Evolutionary conservation across 2,797 vertebrate genomes (phyloP), one percentile per base, ranked within the genome.

Genomic region (Parambassis ranga): DNA sequence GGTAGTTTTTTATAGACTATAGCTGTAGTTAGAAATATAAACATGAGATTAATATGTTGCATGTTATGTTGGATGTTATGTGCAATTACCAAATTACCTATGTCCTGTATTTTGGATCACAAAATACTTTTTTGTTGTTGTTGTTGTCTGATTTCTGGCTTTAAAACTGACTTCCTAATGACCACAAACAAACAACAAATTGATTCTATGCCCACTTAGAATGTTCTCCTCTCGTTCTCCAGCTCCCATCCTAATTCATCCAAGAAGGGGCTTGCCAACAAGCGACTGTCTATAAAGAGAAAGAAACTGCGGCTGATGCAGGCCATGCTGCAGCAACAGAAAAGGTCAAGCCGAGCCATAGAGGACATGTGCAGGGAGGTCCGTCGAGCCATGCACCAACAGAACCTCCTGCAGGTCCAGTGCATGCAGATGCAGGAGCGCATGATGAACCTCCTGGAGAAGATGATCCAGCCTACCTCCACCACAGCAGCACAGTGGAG

Each of bases 391-490:
- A 88, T 99, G 87, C 95, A 98, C 74, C 98, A 98, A 81, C 97
- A 99, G 87, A 96, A 96, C 89, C 91, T 98, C 64, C 92, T 98
- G 43, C 96, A 98, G 90, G 94, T 97, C 67, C 97, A 99, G 88
- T 95, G 95, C 76, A 90, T 98, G 71, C 96, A 98, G 89, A 91
- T 99, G 37, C 98, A 99, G 85, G 96, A 98, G 48, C 93, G 96
- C 36, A 98, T 98, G 96, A 98, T 98, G 96, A 97, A 96, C 85
- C 93, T 98, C 47, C 88, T 99, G 59, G 98, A 98, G 89, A 97
- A 95, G 86, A 94, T 99, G 93, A 92, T 98, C 18, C 93, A 93
- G 44, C 81, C 81, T 16, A 82, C 82, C 1, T 24, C 82, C 0
- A 1, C 69, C 38, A 42, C 77, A 0, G 37, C 90, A 4, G 32